Percentiles rank a stretch among this genome's conserved stretches.
These are phyloP conservation scores for Melolontha melolontha DNA, from an alignment of 2,888 invertebrate species.

Conservation along the genomic window DNA sequence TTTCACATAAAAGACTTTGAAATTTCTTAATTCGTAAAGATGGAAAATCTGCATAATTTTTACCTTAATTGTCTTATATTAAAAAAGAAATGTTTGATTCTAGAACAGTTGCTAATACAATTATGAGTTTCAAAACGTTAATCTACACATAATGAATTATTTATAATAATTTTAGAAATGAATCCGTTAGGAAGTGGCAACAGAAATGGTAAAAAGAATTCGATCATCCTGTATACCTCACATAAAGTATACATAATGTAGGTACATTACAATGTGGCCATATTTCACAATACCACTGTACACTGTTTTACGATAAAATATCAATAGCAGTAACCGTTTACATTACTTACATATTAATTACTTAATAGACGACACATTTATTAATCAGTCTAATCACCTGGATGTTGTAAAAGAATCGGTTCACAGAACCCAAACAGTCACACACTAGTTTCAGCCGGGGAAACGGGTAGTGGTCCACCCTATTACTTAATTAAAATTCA, in stretches of 20 bases:
- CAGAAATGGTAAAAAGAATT: too few species aligned
- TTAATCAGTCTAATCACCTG: conserved; percentile 38
- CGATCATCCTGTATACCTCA: background rate
- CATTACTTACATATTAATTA: background rate
- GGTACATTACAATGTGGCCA: conserved; percentile 58
- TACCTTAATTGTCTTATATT: too few species aligned
- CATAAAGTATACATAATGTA: conserved; percentile 56
- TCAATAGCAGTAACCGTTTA: conserved; percentile 20
- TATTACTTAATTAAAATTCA: conserved; percentile 11
- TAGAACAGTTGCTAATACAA: too few species aligned
- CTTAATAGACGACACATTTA: too few species aligned
- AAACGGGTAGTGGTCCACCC: conserved; percentile 62
- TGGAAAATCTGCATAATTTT: too few species aligned
- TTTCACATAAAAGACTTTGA: too few species aligned
- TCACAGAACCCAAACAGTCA: conserved; percentile 64
- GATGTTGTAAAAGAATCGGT: conserved; percentile 51
- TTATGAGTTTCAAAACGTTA: too few species aligned
- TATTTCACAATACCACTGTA: conserved; percentile 18
- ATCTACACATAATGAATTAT: too few species aligned
- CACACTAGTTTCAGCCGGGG: conserved; percentile 60
- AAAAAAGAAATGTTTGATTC: too few species aligned
- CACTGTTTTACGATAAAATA: conserved; percentile 25
- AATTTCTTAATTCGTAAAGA: too few species aligned
- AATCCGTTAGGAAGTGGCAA: too few species aligned
- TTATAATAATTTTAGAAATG: too few species aligned